Percentiles rank a stretch among this genome's conserved stretches.
phyloP scores from a whole-genome alignment of 2,888 invertebrate species.

The Blastobasis lacticolella region DNA sequence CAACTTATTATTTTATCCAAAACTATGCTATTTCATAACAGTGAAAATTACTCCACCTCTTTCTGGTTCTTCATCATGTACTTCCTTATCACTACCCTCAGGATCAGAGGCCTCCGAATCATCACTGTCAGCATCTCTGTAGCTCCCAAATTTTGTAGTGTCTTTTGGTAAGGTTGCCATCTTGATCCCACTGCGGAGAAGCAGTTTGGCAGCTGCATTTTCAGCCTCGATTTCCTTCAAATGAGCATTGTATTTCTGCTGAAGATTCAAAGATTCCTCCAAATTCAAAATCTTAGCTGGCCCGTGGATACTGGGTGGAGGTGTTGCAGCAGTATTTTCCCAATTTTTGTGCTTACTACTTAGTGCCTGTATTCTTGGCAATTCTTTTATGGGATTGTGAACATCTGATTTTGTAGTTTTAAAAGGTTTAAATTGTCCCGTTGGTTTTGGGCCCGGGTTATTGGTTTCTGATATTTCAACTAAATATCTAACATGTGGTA shows the following conservation, averaged over 20 bases:
- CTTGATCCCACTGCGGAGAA: conserved; percentile 47
- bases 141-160: conserved; percentile 43
- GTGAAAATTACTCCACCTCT: conserved; percentile 70
- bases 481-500: conserved; percentile 69
- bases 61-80: conserved; percentile 74
- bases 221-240: conserved; percentile 66
- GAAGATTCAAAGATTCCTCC: conserved; percentile 72
- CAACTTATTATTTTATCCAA: not conserved
- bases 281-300: conserved; percentile 67
- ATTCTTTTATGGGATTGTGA: conserved; percentile 72
- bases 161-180: conserved; percentile 48
- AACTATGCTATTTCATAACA: conserved; percentile 45
- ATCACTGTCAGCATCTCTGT: conserved; percentile 49
- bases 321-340: conserved; percentile 78
- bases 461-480: conserved; percentile 66
- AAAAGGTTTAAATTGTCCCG: conserved; percentile 70
- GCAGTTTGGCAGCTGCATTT: conserved; percentile 72
- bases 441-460: conserved; percentile 34
- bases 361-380: conserved; percentile 24
- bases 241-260: conserved; percentile 63
- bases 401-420: conserved; percentile 72
- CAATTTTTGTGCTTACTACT: conserved; percentile 66
- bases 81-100: conserved; percentile 69
- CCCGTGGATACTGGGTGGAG: conserved; percentile 72
- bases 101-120: conserved; percentile 47